Evolutionary conservation across 1,140 invertebrate species (phyloP).

Genomic region (Wasmannia auropunctata): DNA sequence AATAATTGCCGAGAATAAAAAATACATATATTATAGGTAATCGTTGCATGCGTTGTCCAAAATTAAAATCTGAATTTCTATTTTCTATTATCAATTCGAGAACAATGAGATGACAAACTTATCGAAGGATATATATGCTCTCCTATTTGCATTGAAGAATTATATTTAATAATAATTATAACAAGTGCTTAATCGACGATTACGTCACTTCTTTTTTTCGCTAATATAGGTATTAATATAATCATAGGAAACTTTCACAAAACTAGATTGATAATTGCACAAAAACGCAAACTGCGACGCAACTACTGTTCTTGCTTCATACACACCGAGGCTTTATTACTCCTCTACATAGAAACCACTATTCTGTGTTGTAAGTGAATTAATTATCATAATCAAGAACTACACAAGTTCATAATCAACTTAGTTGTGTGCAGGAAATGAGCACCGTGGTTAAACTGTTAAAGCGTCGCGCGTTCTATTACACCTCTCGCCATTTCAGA

Average conservation of each 20-base stretch:
- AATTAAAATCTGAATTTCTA: neutral
- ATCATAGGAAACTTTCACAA: slow-evolving; percentile 7
- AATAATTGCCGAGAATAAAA: neutral
- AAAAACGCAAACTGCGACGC: slow-evolving; percentile 27
- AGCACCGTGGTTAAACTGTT: slow-evolving; percentile 42
- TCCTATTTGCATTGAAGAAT: neutral
- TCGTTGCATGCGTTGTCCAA: neutral
- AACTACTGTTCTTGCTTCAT: slow-evolving; percentile 27
- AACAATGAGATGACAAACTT: neutral
- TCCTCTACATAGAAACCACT: slow-evolving; percentile 42
- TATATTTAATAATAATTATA: neutral
- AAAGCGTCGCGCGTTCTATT: slow-evolving; percentile 23
- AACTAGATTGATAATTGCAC: slow-evolving; percentile 38
- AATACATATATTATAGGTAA: neutral
- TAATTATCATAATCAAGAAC: slow-evolving; percentile 60
- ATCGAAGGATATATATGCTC: neutral
- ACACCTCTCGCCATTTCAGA: slow-evolving; percentile 4
- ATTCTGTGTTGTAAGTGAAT: slow-evolving; percentile 45
- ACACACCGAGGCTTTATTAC: slow-evolving; percentile 27
- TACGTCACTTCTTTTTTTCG: neutral
- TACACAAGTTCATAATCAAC: slow-evolving; percentile 55
- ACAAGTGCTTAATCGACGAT: neutral
- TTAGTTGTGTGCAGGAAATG: slow-evolving; percentile 43
- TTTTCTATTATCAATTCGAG: neutral
- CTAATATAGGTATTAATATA: slow-evolving; percentile 16